phyloP scores from a whole-genome alignment of 2,888 invertebrate genomes.

The Digitonthophagus gazella region DNA sequence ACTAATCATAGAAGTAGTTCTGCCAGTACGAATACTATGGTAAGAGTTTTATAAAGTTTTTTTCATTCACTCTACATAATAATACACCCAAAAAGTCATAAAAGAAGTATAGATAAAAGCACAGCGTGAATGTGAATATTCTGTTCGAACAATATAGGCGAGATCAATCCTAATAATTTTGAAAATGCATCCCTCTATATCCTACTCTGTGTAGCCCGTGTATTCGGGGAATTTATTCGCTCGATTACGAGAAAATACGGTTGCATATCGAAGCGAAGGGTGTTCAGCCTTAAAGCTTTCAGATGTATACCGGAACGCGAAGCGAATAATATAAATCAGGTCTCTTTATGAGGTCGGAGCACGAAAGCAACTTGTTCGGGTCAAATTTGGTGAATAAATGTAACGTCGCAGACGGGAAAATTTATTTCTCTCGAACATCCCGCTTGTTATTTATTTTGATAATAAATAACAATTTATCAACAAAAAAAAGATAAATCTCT shows the following conservation, averaged over 20 bases:
- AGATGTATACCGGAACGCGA: neutral
- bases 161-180: neutral
- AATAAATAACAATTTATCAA: neutral
- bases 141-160: neutral
- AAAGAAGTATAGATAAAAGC: too few relatives aligned
- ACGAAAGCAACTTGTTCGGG: neutral
- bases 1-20: conserved; percentile 54
- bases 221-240: neutral
- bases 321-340: neutral
- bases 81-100: neutral
- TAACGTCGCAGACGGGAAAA: neutral
- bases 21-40: conserved; percentile 72
- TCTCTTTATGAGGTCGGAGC: neutral
- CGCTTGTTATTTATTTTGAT: neutral
- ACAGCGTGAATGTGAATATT: neutral
- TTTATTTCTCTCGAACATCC: neutral
- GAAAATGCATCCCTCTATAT: neutral
- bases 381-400: neutral
- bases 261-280: neutral
- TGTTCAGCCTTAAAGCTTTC: neutral
- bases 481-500: neutral
- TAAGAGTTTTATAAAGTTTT: too few relatives aligned
- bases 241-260: neutral
- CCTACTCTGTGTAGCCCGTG: neutral
- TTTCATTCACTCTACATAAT: too few relatives aligned